These are phyloP conservation scores for Centruroides sculpturatus DNA, from an alignment of 1,140 invertebrate genomes.

Conservation along the genomic window DNA sequence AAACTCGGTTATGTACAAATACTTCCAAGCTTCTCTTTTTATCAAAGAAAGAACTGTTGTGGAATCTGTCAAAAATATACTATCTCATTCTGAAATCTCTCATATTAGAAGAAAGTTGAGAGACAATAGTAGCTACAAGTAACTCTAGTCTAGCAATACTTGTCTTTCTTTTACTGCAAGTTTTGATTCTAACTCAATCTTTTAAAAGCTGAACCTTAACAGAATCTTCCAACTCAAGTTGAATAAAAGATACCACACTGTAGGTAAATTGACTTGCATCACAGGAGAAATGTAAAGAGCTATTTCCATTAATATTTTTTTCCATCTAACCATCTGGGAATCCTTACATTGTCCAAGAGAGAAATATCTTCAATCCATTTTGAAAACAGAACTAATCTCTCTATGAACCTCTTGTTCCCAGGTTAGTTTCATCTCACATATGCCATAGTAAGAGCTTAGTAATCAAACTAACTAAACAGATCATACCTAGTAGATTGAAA, in stretches of 20 bases:
- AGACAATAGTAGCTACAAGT: constrained; percentile 1
- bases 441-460: background rate
- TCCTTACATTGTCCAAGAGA: background rate
- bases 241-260: background rate
- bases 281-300: constrained; percentile 3
- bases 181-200: constrained; percentile 5
- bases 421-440: background rate
- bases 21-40: background rate
- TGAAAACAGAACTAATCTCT: constrained; percentile 1
- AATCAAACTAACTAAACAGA: background rate
- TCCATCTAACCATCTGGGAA: constrained; percentile 1
- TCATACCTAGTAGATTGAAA: constrained; percentile 10
- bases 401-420: background rate
- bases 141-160: constrained; percentile 3
- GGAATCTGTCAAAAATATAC: constrained; percentile 1
- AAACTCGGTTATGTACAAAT: constrained; percentile 1
- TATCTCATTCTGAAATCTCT: background rate
- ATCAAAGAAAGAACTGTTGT: constrained; percentile 2
- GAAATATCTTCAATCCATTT: constrained; percentile 3
- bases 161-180: constrained; percentile 3
- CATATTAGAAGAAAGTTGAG: background rate
- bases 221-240: background rate
- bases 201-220: constrained; percentile 10
- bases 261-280: constrained; percentile 1
- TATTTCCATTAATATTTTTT: background rate